These are phyloP conservation scores for Festucalex cinctus DNA, from an alignment of 2,113 vertebrate species.

Conservation along the genomic window DNA sequence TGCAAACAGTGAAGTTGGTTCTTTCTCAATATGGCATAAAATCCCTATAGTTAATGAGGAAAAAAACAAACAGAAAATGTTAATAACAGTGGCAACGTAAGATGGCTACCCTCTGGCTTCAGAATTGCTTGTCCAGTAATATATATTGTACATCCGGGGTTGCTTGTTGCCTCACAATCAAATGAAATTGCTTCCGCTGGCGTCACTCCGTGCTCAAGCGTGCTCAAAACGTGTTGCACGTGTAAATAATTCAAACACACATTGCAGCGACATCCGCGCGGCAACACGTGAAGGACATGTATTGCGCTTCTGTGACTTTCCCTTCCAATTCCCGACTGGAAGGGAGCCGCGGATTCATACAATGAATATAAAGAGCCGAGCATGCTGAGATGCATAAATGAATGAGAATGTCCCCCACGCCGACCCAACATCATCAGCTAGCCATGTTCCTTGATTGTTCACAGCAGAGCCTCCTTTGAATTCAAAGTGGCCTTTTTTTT, in stretches of 20 bases:
- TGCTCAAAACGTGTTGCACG: neutral
- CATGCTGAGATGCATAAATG: conserved; percentile 68
- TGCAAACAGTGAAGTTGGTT: too few species aligned
- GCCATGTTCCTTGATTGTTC: conserved; percentile 73
- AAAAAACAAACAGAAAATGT: too few species aligned
- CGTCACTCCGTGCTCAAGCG: neutral
- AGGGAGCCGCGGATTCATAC: conserved; percentile 50
- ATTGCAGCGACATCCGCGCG: conserved; percentile 2
- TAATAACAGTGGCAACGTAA: too few species aligned
- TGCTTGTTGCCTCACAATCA: neutral
- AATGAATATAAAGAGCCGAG: conserved; percentile 56
- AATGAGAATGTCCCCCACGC: conserved; percentile 70
- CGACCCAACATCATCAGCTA: conserved; percentile 69
- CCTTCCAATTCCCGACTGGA: conserved; percentile 44
- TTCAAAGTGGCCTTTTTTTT: conserved; percentile 70
- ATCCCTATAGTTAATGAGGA: too few species aligned
- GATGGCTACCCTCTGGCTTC: too few species aligned
- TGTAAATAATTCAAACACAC: conserved; percentile 13
- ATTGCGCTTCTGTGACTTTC: conserved; percentile 28
- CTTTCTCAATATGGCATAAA: too few species aligned
- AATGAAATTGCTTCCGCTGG: neutral
- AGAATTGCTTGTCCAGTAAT: too few species aligned
- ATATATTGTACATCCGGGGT: too few species aligned
- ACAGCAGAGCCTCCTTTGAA: conserved; percentile 58
- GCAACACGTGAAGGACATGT: conserved; percentile 28